Conservation (phyloP, 2,888 invertebrate genomes). For the Thera britannica region DNA sequence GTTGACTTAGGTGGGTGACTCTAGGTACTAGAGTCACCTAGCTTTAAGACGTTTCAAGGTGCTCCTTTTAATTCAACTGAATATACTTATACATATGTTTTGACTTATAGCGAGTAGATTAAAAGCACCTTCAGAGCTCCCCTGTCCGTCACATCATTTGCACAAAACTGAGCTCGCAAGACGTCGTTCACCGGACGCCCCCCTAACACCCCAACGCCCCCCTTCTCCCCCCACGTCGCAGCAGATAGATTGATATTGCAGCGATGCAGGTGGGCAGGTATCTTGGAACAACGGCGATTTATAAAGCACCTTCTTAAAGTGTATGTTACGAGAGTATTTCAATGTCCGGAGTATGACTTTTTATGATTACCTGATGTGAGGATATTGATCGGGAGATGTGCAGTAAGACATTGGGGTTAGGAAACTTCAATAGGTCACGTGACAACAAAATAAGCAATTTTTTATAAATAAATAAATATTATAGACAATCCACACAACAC, state of each 20-base stretch:
- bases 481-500: too few species aligned
- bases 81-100: too few species aligned
- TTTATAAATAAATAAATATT: too few species aligned
- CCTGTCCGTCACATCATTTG: constrained; percentile 69
- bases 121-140: constrained; percentile 4
- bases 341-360: constrained; percentile 12
- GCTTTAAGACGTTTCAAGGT: too few species aligned
- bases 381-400: neutral
- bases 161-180: constrained; percentile 81
- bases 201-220: constrained; percentile 39
- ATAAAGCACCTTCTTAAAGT: constrained; percentile 40
- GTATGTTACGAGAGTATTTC: constrained; percentile 24
- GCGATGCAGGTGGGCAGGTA: constrained; percentile 77
- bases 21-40: too few species aligned
- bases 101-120: neutral
- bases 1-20: too few species aligned
- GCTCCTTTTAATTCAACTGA: too few species aligned
- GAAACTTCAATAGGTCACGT: neutral
- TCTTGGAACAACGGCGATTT: constrained; percentile 74
- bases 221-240: constrained; percentile 48
- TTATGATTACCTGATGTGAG: constrained; percentile 18
- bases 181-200: constrained; percentile 58
- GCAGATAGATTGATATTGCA: constrained; percentile 80
- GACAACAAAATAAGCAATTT: neutral
- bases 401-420: neutral